Percentiles rank a stretch among this genome's conserved stretches.
phyloP scores from a whole-genome alignment of 2,113 vertebrate genomes.

The Mormoops blainvillei region DNA sequence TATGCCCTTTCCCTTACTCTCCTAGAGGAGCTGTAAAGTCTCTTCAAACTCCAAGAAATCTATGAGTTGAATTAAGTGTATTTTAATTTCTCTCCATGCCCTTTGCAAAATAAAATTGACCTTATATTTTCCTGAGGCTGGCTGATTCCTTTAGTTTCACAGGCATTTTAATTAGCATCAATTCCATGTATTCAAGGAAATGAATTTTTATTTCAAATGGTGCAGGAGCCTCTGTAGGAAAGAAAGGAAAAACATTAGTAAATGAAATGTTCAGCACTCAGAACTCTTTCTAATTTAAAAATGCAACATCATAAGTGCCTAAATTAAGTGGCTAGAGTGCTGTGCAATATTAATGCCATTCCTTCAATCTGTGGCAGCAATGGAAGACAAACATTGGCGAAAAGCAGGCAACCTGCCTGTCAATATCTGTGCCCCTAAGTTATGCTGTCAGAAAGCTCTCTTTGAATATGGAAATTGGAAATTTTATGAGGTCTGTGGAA shows the following conservation, averaged over 20 bases:
- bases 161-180: conserved; percentile 66
- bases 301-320: conserved; percentile 27
- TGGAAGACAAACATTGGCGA: background rate
- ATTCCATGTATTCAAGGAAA: conserved; percentile 55
- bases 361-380: background rate
- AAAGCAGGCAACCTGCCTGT: background rate
- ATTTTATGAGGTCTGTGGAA: background rate
- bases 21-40: background rate
- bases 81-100: conserved; percentile 57
- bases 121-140: conserved; percentile 55
- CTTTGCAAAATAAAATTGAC: conserved; percentile 67
- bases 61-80: conserved; percentile 44
- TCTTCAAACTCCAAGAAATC: conserved; percentile 34
- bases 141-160: conserved; percentile 39
- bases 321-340: conserved; percentile 5
- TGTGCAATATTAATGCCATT: background rate
- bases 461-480: conserved; percentile 25
- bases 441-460: background rate
- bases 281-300: conserved; percentile 60
- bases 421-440: background rate
- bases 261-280: conserved; percentile 26
- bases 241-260: conserved; percentile 37
- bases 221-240: conserved; percentile 30
- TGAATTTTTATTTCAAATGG: conserved; percentile 65
- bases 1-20: background rate